Evolutionary conservation across 2,797 vertebrate genomes (phyloP).

Genomic region (Spinibarbus caldwelli): DNA sequence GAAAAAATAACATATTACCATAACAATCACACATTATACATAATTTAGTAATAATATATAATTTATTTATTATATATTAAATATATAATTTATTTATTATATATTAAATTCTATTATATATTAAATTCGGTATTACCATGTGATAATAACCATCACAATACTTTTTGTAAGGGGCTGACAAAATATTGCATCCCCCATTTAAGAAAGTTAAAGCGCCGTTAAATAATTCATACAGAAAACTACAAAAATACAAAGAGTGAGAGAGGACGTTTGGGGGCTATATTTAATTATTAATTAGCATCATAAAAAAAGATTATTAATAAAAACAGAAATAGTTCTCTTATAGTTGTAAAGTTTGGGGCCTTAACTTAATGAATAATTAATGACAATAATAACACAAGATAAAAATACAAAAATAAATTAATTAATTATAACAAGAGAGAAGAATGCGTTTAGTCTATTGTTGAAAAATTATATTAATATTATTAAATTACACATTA

Average conservation of each 20-base stretch:
- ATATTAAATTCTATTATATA: too few species aligned
- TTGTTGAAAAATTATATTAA: not conserved
- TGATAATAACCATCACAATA: not conserved
- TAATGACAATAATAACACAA: not conserved
- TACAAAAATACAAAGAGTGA: not conserved
- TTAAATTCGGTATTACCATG: too few species aligned
- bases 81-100: too few species aligned
- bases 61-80: not conserved
- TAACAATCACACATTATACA: not conserved
- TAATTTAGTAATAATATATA: not conserved
- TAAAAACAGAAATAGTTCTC: not conserved
- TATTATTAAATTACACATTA: not conserved
- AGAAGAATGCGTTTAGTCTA: not conserved
- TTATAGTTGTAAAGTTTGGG: not conserved
- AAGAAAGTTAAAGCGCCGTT: not conserved
- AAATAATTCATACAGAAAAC: not conserved
- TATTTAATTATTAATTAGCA: slow-evolving; percentile 18
- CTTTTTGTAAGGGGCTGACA: not conserved
- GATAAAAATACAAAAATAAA: not conserved
- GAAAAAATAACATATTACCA: not conserved
- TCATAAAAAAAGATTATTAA: not conserved
- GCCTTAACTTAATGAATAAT: not conserved
- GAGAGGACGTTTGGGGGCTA: not conserved
- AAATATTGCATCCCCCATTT: not conserved
- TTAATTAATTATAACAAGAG: not conserved